These are phyloP conservation scores for Lasioglossum albipes DNA, from an alignment of 1,140 invertebrate species.

Conservation along the genomic window DNA sequence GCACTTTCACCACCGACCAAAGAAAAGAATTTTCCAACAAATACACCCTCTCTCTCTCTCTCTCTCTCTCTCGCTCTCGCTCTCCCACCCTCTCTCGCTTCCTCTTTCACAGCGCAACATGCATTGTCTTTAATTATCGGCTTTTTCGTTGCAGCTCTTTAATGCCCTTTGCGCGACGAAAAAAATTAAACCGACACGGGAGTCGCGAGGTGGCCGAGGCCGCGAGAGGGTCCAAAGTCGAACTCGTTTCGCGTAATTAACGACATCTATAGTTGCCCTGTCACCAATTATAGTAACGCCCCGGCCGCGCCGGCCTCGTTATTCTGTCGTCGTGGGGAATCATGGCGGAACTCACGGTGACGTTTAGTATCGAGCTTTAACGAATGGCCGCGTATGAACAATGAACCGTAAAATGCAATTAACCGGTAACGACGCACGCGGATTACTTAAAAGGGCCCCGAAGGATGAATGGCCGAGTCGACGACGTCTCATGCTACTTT, in stretches of 20 bases:
- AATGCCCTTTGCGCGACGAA: conserved; percentile 2
- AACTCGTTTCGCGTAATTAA: conserved; percentile 44
- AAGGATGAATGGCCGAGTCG: neutral
- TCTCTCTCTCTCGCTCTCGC: too few relatives aligned
- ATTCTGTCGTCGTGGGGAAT: conserved; percentile 39
- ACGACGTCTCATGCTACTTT: neutral
- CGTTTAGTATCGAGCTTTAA: conserved; percentile 10
- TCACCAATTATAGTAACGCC: conserved; percentile 46
- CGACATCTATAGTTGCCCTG: conserved; percentile 44
- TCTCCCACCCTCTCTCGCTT: too few relatives aligned
- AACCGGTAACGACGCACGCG: conserved; percentile 35
- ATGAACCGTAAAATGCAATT: conserved; percentile 49
- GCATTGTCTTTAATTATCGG: conserved; percentile 48
- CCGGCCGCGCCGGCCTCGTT: conserved; percentile 22
- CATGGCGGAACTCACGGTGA: neutral
- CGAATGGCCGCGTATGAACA: conserved; percentile 39
- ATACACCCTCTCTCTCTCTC: too few relatives aligned
- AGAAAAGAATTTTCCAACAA: too few relatives aligned
- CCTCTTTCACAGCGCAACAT: neutral
- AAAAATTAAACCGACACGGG: neutral
- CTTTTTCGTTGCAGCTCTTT: conserved; percentile 17
- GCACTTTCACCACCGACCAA: too few relatives aligned
- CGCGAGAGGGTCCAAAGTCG: neutral
- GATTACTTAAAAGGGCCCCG: neutral
- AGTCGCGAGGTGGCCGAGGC: neutral